Conservation (phyloP, 2,888 invertebrate genomes). For the Nebria salina region DNA sequence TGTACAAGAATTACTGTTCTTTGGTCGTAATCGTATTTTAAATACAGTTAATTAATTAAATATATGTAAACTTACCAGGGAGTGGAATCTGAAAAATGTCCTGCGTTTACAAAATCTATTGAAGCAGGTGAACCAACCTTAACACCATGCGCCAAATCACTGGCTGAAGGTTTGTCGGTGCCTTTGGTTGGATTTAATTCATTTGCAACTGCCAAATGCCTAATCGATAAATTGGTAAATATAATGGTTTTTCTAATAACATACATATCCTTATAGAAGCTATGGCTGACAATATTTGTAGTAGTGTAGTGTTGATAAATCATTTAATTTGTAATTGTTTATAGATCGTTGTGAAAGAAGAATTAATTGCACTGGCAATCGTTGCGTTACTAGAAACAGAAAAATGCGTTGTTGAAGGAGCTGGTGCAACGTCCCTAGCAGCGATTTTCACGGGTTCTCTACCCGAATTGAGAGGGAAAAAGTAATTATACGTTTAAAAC, state of each 20-base stretch:
- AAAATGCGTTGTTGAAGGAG: conserved; percentile 79
- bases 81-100: conserved; percentile 91
- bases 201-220: conserved; percentile 68
- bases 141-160: conserved; percentile 66
- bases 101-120: conserved; percentile 79
- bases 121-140: conserved; percentile 67
- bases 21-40: too few species aligned
- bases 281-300: too few species aligned
- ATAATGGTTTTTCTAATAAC: conserved; percentile 20
- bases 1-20: too few species aligned
- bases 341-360: conserved; percentile 69
- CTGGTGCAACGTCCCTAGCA: conserved; percentile 75
- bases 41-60: too few species aligned
- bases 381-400: conserved; percentile 71
- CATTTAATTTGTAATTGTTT: too few species aligned
- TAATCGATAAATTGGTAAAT: conserved; percentile 74
- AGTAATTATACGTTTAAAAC: conserved; percentile 59
- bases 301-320: too few species aligned
- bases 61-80: conserved; percentile 64
- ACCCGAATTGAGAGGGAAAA: conserved; percentile 74
- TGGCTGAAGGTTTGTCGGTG: conserved; percentile 78
- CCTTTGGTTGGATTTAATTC: conserved; percentile 76
- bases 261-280: too few species aligned
- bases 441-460: conserved; percentile 72
- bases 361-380: conserved; percentile 73